phyloP scores from a whole-genome alignment of 2,888 invertebrate genomes.

The Mylabris sibirica region DNA sequence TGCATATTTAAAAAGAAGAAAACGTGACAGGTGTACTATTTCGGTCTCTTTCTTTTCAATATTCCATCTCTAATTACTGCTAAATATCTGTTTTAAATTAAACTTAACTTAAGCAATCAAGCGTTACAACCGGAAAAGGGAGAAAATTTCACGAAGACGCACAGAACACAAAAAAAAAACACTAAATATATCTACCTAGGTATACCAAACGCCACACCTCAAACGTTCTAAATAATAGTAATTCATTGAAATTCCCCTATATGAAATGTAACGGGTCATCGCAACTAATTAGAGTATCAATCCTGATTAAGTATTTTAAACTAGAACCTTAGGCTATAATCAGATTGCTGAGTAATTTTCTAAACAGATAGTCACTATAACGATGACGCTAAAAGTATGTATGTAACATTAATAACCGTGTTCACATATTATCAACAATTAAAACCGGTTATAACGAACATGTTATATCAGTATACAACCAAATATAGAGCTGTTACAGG shows the following conservation, averaged over 20 bases:
- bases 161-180: background rate
- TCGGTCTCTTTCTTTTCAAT: background rate
- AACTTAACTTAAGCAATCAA: background rate
- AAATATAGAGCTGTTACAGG: no score
- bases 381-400: background rate
- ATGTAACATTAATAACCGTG: no score
- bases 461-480: no score
- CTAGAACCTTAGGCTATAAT: no score
- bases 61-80: conserved; percentile 28
- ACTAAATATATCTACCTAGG: no score
- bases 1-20: background rate
- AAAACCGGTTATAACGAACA: no score
- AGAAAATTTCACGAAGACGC: conserved; percentile 1
- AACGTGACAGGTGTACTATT: background rate
- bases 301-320: background rate
- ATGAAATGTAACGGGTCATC: background rate
- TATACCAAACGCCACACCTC: background rate
- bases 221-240: background rate
- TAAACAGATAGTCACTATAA: background rate
- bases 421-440: no score
- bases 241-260: background rate
- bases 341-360: background rate
- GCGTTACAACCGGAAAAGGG: conserved; percentile 6
- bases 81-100: conserved; percentile 19
- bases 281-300: background rate